Base-by-base conservation (phyloP, 2,113 vertebrate species). In the Proteles cristata region DNA sequence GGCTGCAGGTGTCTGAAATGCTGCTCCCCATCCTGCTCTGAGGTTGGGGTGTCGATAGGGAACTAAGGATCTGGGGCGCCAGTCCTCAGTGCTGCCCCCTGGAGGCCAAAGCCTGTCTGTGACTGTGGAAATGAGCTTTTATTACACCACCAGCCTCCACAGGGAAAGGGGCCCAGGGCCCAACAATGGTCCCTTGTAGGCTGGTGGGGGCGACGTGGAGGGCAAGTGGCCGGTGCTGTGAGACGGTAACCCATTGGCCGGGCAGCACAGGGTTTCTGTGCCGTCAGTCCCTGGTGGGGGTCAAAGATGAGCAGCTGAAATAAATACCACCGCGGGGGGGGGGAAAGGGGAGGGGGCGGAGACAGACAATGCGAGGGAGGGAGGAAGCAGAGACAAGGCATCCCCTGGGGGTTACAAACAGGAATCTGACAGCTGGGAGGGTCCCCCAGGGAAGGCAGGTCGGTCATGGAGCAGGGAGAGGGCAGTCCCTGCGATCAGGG, bases 281-380 rank as follows among this genome's bases (percentile, higher is more conserved):
- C 88, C 16, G 28, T 39, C 39, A 39, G 39, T 43, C 80, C 55
- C 19, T 16, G 58, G 45, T 2, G 19, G 55, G 33, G 66, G 69
- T 16, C 81, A 48, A 4, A 55, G 63, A 39, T 7, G 33, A 74
- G 55, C 26, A 11, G 33, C 74, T 58, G 65, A 89, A 81, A 85
- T 93, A 93, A 93, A 86, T 80, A 81, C 69, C 93, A 15, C 19
- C 6, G 0, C 5, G 2, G 25, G 50, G 76, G 26, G 25, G 31
- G 65, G 50, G 71, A 73, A 15, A 3, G 50, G 50, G 12, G 39
- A 39, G 50, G 50, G 11, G 50, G 50, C 12, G 50, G 50, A 50
- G 50, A 50, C 17, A 35, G 48, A 33, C 0, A 0, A 21, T 6
- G 50, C 21, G 25, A 0, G 0, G 4, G 25, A 0, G 0, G 4